Base-by-base conservation (phyloP, 2,797 vertebrate genomes). In the Semaprochilodus insignis region DNA sequence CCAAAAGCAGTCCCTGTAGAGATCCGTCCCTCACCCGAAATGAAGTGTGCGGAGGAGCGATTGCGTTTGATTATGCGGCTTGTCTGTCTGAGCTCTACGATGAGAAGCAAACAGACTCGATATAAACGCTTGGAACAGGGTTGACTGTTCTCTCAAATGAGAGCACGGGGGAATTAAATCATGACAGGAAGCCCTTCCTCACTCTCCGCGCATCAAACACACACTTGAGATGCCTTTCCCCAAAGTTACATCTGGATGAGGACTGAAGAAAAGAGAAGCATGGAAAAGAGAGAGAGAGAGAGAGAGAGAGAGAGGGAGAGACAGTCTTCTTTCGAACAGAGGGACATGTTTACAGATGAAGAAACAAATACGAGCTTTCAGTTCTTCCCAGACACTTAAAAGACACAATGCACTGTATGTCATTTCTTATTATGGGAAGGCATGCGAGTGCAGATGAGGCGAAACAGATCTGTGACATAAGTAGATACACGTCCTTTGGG, bases 61-160 rank as follows among this genome's bases (percentile, higher is more conserved):
- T 63, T 80, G 59, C 17, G 57, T 84, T 87, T 87, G 86, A 91
- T 88, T 89, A 85, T 48, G 67, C 52, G 51, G 66, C 85, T 89
- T 4, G 86, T 80, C 83, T 82, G 78, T 76, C 74, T 65, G 70
- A 59, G 17, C 21, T 25, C 54, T 23, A 2, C 81, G 40, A 78
- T 70, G 54, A 79, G 70, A 65, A 77, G 80, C 73, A 88, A 88
- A 87, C 85, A 87, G 81, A 80, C 80, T 52, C 36, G 31, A 83
- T 77, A 76, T 82, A 85, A 86, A 70, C 83, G 85, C 76, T 76
- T 72, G 62, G 48, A 81, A 87, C 80, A 36, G 54, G 75, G 85
- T 85, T 59, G 79, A 83, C 85, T 73, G 65, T 74, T 69, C 72
- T 73, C 86, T 80, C 83, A 81, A 80, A 72, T 72, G 81, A 87